phyloP scores from a whole-genome alignment of 2,888 invertebrate genomes.

The Parthenolecanium corni region DNA sequence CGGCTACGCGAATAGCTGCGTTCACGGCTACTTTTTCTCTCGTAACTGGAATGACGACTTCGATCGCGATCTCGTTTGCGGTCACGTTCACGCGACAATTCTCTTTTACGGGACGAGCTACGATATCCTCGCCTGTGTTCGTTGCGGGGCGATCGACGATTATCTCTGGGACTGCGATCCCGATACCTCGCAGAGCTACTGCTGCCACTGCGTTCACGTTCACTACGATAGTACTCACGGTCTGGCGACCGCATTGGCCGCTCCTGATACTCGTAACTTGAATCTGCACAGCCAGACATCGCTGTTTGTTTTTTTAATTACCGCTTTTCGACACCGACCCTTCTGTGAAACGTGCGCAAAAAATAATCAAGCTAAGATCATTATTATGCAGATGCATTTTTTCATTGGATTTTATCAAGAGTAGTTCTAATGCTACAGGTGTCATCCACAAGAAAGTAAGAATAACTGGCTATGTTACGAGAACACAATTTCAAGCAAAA shows the following conservation, averaged over 20 bases:
- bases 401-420: too few relatives aligned
- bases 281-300: constrained; percentile 8
- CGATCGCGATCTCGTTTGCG: background rate
- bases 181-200: background rate
- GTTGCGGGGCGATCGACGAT: background rate
- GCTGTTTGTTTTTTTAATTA: background rate
- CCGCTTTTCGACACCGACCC: background rate
- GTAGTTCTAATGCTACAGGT: too few relatives aligned
- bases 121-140: background rate
- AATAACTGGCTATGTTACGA: too few relatives aligned
- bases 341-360: background rate
- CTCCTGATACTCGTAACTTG: background rate
- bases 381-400: background rate
- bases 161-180: constrained; percentile 1
- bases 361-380: background rate
- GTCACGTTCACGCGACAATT: background rate
- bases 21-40: background rate
- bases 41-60: background rate
- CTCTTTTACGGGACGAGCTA: background rate
- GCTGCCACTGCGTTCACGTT: background rate
- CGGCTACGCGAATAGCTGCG: constrained; percentile 15
- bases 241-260: background rate
- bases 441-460: too few relatives aligned
- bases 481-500: too few relatives aligned
- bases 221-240: background rate